Base-by-base conservation (phyloP, 2,797 vertebrate species). In the Helarctos malayanus region DNA sequence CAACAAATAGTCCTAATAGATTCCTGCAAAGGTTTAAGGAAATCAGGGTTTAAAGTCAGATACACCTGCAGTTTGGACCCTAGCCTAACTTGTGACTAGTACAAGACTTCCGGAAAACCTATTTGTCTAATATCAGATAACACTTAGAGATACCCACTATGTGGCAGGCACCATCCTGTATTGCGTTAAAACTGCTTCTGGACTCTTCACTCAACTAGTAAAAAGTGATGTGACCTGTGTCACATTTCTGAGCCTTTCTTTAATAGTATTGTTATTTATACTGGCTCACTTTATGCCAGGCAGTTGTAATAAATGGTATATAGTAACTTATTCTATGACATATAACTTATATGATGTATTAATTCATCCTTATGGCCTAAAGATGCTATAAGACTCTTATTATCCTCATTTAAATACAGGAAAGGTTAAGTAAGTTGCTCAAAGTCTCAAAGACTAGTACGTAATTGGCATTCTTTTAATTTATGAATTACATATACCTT, bases 331-430 rank as follows among this genome's bases (percentile, higher is more conserved):
- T 47, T 84, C n/a, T 23, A 27, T 29, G 57, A 71, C 25, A 23
- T 16, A 65, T 15, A 69, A 68, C 15, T 91, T 69, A 13, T 15
- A 73, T 19, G 56, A 21, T 45, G 76, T 41, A 65, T 63, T 69
- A 73, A 54, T n/a, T 13, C 15, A 87, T 9, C n/a, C 18, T 76
- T 35, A 80, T 71, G 79, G 78, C 29, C 47, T 71, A 95, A 83
- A 52, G 47, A 93, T 81, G 69, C 7, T 21, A 29, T 52, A 29
- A 57, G 16, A 63, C 18, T 75, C 7, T 85, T 78, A 59, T 18
- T 21, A 81, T 79, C 19, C 89, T 93, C 15, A 32, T 52, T 88
- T 68, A 56, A 95, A 82, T 49, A 86, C 11, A 85, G 21, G 81
- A 1, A 41, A 41, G 41, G 35, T 25, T 79, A 71, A 94, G 14